phyloP scores from a whole-genome alignment of 1,140 invertebrate genomes.

The Thaumatotibia leucotreta region DNA sequence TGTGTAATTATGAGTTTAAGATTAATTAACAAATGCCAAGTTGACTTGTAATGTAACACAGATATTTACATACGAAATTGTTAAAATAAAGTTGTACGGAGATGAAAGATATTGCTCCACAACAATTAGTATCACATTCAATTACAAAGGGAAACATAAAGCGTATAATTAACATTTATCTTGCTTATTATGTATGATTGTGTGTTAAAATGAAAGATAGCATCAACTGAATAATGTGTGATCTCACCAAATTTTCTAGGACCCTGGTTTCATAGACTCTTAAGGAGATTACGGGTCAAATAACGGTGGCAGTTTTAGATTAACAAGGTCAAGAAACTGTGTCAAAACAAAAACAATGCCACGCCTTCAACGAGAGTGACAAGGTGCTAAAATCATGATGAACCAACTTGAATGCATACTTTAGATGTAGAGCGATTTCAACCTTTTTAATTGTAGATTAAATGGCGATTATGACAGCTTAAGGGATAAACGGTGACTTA shows the following conservation, averaged over 20 bases:
- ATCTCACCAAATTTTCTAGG: not conserved
- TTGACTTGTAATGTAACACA: not conserved
- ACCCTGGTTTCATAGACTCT: too few relatives aligned
- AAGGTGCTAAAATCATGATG: not conserved
- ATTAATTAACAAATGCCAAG: not conserved
- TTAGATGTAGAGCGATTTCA: not conserved
- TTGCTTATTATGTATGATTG: constrained; percentile 12
- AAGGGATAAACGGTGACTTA: too few relatives aligned
- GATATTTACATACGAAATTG: not conserved
- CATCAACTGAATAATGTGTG: constrained; percentile 6
- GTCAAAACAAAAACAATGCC: constrained; percentile 10
- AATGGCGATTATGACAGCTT: not conserved
- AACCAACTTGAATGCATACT: not conserved
- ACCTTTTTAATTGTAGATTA: not conserved
- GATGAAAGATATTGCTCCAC: not conserved
- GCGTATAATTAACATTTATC: constrained; percentile 4
- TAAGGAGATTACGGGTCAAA: not conserved
- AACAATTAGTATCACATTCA: constrained; percentile 1
- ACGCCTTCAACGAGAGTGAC: constrained; percentile 7
- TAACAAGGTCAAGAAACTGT: constrained; percentile 10
- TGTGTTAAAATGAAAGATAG: constrained; percentile 13
- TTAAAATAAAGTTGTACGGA: not conserved
- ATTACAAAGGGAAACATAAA: not conserved
- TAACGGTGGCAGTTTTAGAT: not conserved
- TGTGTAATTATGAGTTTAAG: not conserved